phyloP scores from a whole-genome alignment of 1,140 invertebrate species.

The Stratiolaelaps scimitus region DNA sequence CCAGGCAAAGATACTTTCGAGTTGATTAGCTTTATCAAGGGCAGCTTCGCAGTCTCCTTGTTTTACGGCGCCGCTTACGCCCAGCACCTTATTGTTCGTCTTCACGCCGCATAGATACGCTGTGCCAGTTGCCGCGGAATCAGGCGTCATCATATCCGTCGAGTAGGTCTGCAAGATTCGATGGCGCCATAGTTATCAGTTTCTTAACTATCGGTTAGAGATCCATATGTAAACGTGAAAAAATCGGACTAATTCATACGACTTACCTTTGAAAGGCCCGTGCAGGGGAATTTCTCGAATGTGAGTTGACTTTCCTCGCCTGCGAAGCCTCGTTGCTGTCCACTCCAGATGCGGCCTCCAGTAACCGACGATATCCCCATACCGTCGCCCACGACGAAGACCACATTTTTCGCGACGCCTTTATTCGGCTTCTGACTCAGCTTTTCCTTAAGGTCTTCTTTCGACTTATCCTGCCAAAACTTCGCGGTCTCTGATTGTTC shows the following conservation, averaged over 20 bases:
- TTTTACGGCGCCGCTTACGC: constrained; percentile 52
- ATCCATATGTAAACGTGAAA: neutral
- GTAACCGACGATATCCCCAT: constrained; percentile 83
- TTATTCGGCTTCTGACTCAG: constrained; percentile 35
- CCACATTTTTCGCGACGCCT: constrained; percentile 66
- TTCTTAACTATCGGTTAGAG: neutral
- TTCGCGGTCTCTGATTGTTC: no score
- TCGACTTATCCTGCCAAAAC: neutral
- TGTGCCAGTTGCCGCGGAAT: constrained; percentile 63
- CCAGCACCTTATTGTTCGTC: constrained; percentile 59
- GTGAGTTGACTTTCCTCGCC: constrained; percentile 38
- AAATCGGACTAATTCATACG: no score
- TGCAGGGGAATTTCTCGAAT: neutral
- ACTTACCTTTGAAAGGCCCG: neutral
- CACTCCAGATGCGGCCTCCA: constrained; percentile 55
- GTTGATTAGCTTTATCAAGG: constrained; percentile 29
- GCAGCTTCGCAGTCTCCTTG: constrained; percentile 48
- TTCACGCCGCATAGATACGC: constrained; percentile 63
- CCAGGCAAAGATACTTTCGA: constrained; percentile 38
- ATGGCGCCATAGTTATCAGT: neutral
- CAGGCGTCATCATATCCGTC: constrained; percentile 59
- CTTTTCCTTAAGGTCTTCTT: neutral
- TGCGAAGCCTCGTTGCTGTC: constrained; percentile 42
- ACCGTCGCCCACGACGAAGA: constrained; percentile 81
- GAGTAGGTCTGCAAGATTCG: constrained; percentile 56